Base-by-base conservation (phyloP, 2,888 invertebrate species). In the Thyatira batis region DNA sequence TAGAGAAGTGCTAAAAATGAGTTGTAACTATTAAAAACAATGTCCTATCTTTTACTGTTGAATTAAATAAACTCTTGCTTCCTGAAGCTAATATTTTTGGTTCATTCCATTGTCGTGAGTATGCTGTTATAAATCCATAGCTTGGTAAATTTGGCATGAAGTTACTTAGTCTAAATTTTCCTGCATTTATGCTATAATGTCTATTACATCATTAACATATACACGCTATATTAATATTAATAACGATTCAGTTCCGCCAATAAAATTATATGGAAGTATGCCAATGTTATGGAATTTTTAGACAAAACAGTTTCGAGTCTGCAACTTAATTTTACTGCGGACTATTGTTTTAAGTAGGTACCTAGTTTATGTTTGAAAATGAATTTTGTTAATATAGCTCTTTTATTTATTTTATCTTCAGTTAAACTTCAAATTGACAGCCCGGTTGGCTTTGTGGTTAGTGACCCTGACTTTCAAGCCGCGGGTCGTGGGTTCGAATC, bases 241-340 rank as follows among this genome's bases (percentile, higher is more conserved):
- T 17, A 39, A 39, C 39, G 8, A n/a, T 39, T 39, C 33, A 33
- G 13, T 33, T 33, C 33, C 39, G 39, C 63, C 63, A 65, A 64
- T 55, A 57, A 51, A 63, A 63, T 61, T 50, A 51, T 62, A 54
- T 77, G 76, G 72, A 68, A 49, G 54, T 21, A 51, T 59, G 78
- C 77, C 77, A 77, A 77, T 68, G 60, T 60, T 61, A 57, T 54
- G 51, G 60, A 64, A 63, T 60, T 51, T 53, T 63, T 60, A 50
- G 45, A 57, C 71, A 61, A 64, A 69, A 70, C 67, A 60, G 52
- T 59, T 59, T 61, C 64, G 65, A 69, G 69, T 52, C 68, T 71
- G 39, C 39, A 39, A 33, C 33, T 6, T 33, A 33, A 33, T 33
- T 33, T n/a, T 33, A 33, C 1, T 39, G 5, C 17, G 17, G 17